Evolutionary conservation across 2,888 invertebrate species (phyloP), one percentile per base, ranked within the genome.

Genomic region (Exephanes ischioxanthus): DNA sequence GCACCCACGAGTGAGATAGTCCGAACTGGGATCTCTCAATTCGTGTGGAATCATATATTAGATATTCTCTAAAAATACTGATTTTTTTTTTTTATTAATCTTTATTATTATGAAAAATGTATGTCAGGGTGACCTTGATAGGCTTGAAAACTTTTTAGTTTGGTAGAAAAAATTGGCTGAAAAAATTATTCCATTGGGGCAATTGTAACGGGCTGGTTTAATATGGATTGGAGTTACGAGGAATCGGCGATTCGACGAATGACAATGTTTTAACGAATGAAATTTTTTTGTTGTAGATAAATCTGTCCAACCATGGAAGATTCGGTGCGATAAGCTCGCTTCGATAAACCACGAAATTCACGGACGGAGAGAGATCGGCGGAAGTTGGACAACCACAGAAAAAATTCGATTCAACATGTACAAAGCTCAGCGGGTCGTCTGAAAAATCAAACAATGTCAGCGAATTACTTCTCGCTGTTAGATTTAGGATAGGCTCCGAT

Each of bases 401-500:
- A 30, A 48, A 63, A 68, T 63, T n/a, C 45, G 37, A 68, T 37
- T 70, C 85, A 76, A 63, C 61, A 87, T 86, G 87, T 75, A 80
- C 71, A 83, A 75, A 73, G 84, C 58, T 22, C 33, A 66, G 79
- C 77, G 30, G 77, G 81, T 82, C 37, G 73, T 81, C 73, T 88
- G 71, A 87, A 87, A 80, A 78, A 72, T 85, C 81, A 58, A 89
- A 92, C 85, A 87, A 92, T 92, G 92, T 90, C 92, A 88, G 90
- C 90, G 80, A 92, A 90, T 86, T 90, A 90, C 82, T 91, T 91
- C 83, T 92, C 92, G 90, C 89, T 92, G 77, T 89, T 92, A 89
- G 92, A 92, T 86, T 91, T 92, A 86, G 92, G 92, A 91, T 92
- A 92, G 89, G 85, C 83, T 80, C 83, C 68, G 67, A 83, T 68